Evolutionary conservation across 2,113 vertebrate species (phyloP), one percentile per base, ranked within the genome.

Genomic region (Hydropotes inermis): DNA sequence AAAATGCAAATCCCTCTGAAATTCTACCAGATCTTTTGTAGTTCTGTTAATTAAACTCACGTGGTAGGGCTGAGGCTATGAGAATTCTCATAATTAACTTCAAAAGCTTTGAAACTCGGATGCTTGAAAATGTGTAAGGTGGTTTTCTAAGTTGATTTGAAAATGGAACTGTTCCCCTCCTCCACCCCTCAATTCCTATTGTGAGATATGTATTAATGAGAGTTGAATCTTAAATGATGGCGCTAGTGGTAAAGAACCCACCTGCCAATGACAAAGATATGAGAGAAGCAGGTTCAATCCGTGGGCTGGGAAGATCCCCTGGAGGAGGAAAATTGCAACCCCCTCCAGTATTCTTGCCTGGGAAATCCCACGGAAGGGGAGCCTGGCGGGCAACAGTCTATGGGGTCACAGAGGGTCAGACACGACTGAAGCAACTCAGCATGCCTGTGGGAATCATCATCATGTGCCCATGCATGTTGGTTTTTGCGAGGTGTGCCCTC

Each of bases 61-160:
- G 7, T 23, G 50, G 55, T 33, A 52, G 78, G n/a, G 45, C n/a
- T n/a, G 17, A 27, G 83, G 7, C 6, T 27, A 7, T 1, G 28
- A 47, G 54, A 39, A 85, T 89, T 97, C 50, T 97, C 15, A 36
- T 81, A 21, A 39, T n/a, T 64, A 70, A 87, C 16, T 78, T 87
- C 52, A 50, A 28, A 33, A 54, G 23, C 11, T 30, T 70, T 74
- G 64, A 79, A 93, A 86, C 12, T 16, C 21, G 16, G 74, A 25
- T 67, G 43, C 33, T 15, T 88, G 47, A 23, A 64, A 87, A 64
- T 61, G 21, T 39, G 3, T 17, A 50, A 76, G 36, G 25, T 93
- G 64, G 7, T 78, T 95, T 94, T 84, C 39, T 30, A 39, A 36
- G 52, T 95, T 87, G 74, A 95, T 94, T 84, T 76, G 76, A 88